phyloP scores from a whole-genome alignment of 2,113 vertebrate species.

The Daphoenositta chrysoptera region DNA sequence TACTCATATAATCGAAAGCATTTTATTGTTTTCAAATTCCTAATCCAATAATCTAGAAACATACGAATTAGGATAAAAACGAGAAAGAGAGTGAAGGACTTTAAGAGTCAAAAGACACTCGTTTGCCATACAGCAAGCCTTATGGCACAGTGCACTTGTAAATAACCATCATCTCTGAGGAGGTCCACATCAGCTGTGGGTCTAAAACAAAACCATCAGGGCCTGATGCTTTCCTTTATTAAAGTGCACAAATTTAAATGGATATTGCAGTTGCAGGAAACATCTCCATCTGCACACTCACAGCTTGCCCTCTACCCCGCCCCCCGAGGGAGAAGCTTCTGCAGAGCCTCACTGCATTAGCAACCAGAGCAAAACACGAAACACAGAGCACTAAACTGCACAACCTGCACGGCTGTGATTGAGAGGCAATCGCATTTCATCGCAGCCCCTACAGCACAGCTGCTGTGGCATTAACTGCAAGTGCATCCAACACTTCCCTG shows the following conservation, averaged over 20 bases:
- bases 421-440: neutral
- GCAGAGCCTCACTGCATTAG: neutral
- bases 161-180: neutral
- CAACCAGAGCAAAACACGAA: neutral
- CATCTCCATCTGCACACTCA: slow-evolving; percentile 11
- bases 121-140: neutral
- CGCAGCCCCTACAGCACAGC: neutral
- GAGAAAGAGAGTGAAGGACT: neutral
- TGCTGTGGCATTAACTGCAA: neutral
- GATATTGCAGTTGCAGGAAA: slow-evolving; percentile 28
- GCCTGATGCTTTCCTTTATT: neutral
- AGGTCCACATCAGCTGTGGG: neutral
- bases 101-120: neutral
- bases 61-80: neutral
- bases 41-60: neutral
- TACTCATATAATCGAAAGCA: neutral
- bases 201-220: neutral
- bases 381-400: neutral
- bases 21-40: neutral
- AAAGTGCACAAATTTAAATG: neutral
- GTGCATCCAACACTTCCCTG: neutral
- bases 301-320: neutral
- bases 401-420: neutral
- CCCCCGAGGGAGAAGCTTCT: slow-evolving; percentile 10
- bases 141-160: neutral